phyloP scores from a whole-genome alignment of 2,797 vertebrate species.

The Bucorvus abyssinicus region DNA sequence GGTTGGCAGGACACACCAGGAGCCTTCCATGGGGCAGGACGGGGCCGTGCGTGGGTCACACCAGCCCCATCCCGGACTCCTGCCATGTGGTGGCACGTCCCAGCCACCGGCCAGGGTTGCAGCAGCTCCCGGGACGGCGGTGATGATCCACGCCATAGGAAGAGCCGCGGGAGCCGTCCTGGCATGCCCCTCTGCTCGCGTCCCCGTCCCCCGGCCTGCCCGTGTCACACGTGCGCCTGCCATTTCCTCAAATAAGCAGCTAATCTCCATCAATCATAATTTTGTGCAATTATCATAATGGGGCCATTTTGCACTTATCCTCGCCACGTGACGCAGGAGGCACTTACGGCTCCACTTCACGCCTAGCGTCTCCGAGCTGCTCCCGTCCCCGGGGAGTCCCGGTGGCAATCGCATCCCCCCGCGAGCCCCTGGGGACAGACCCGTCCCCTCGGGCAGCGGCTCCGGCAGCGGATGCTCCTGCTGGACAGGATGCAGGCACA shows the following conservation, averaged over 20 bases:
- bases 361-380: neutral
- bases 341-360: constrained; percentile 51
- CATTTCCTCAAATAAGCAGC: constrained; percentile 36
- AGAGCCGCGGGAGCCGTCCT: neutral
- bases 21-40: rapidly evolving
- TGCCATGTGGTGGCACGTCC: rapidly evolving
- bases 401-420: neutral
- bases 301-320: constrained; percentile 62
- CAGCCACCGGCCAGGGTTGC: rapidly evolving
- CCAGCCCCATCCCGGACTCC: rapidly evolving
- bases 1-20: neutral
- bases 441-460: neutral
- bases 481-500: rapidly evolving
- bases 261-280: constrained; percentile 66
- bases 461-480: rapidly evolving
- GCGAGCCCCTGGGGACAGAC: neutral
- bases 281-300: constrained; percentile 61
- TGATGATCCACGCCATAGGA: rapidly evolving
- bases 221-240: neutral
- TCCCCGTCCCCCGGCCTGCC: neutral
- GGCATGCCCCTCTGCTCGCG: rapidly evolving
- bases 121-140: rapidly evolving
- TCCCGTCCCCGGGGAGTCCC: neutral
- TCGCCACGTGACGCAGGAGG: constrained; percentile 26
- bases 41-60: rapidly evolving